A percentile compares a stretch with the other conserved stretches of the same genome.
Evolutionary conservation across 2,797 vertebrate species (phyloP).

Genomic region (Anas flavirostris): DNA sequence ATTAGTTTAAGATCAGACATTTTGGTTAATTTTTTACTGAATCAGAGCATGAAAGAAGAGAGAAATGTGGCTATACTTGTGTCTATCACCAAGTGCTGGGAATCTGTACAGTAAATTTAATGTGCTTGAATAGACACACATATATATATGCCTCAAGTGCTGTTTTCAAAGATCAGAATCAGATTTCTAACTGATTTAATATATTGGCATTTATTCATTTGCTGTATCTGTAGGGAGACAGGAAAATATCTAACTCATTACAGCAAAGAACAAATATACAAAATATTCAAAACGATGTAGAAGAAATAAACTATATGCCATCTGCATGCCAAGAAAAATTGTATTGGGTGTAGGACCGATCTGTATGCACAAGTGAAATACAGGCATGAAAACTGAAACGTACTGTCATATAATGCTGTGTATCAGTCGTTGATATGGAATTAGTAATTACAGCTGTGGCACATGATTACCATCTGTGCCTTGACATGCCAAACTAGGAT

Average conservation of each 20-base stretch:
- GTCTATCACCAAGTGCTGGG: neutral
- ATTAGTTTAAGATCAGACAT: neutral
- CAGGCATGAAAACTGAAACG: slow-evolving; percentile 16
- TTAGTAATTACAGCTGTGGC: slow-evolving; percentile 61
- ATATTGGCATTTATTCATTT: slow-evolving; percentile 62
- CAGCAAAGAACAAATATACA: neutral
- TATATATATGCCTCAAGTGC: slow-evolving; percentile 51
- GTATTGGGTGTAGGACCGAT: slow-evolving; percentile 22
- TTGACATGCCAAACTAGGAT: slow-evolving; percentile 28
- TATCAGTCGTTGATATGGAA: slow-evolving; percentile 50
- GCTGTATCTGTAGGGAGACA: neutral
- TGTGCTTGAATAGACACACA: slow-evolving; percentile 56
- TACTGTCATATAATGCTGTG: slow-evolving; percentile 25
- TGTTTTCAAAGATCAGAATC: slow-evolving; percentile 68
- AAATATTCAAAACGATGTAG: neutral
- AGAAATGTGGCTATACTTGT: slow-evolving; percentile 18
- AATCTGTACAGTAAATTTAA: slow-evolving; percentile 38
- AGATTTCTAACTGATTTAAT: slow-evolving; percentile 73
- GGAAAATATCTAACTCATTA: slow-evolving; percentile 40
- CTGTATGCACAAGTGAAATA: slow-evolving; percentile 41
- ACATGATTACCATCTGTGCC: slow-evolving; percentile 49
- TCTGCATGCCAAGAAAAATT: slow-evolving; percentile 9
- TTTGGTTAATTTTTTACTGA: neutral
- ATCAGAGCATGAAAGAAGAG: neutral
- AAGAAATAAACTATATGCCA: slow-evolving; percentile 20